These are phyloP conservation scores for Cairina moschata DNA, from an alignment of 2,113 vertebrate genomes.

Conservation along the genomic window DNA sequence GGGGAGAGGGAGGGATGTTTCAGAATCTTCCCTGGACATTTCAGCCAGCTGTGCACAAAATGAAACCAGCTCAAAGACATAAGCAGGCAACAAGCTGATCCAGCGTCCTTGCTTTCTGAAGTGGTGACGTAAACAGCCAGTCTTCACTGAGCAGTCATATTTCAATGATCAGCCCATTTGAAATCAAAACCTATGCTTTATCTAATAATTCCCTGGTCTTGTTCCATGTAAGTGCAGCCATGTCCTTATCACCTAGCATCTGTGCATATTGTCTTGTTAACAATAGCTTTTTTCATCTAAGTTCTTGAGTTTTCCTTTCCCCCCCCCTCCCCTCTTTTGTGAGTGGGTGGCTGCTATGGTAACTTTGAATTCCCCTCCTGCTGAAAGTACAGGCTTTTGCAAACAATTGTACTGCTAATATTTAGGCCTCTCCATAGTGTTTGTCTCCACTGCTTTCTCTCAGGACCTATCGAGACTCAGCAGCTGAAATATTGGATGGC, in stretches of 20 bases:
- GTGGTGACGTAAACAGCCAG: not conserved
- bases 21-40: not conserved
- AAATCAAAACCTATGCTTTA: not conserved
- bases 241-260: not conserved
- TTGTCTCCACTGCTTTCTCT: constrained; percentile 34
- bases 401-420: constrained; percentile 37
- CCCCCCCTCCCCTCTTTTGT: not conserved
- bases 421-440: constrained; percentile 38
- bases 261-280: constrained; percentile 63
- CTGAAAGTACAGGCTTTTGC: constrained; percentile 51
- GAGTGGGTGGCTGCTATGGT: constrained; percentile 80
- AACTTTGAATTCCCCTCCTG: constrained; percentile 70
- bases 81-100: not conserved
- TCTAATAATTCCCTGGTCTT: not conserved
- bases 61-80: not conserved
- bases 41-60: not conserved
- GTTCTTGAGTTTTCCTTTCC: constrained; percentile 3
- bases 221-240: not conserved
- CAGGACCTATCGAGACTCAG: not conserved
- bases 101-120: not conserved
- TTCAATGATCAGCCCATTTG: not conserved
- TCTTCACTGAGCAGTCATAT: not conserved
- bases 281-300: constrained; percentile 59
- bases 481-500: constrained; percentile 10
- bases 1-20: not conserved